Conservation (phyloP, 2,113 vertebrate genomes). For the Thamnaconus septentrionalis region DNA sequence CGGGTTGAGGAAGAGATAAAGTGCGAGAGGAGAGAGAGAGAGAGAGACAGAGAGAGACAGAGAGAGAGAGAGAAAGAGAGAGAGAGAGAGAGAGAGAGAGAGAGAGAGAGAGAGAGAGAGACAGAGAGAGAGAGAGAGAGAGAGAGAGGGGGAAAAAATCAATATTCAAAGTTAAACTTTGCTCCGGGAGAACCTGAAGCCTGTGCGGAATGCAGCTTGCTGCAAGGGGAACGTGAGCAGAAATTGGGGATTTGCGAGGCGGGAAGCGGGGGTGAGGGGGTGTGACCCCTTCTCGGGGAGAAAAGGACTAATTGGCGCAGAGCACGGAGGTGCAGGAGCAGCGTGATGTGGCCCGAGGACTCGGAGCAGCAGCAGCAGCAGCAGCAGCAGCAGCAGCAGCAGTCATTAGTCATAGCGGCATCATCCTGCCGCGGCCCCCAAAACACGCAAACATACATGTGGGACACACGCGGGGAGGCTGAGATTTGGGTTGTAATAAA, state of each 20-base stretch:
- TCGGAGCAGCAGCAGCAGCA: conserved; percentile 45
- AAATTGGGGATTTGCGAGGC: conserved; percentile 35
- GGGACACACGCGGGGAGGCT: conserved; percentile 14
- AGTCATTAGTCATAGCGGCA: conserved; percentile 62
- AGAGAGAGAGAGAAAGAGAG: no score
- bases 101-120: no score
- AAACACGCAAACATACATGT: conserved; percentile 36
- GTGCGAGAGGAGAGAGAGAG: conserved; percentile 12
- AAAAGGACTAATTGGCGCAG: conserved; percentile 66
- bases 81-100: no score
- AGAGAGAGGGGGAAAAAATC: conserved; percentile 36
- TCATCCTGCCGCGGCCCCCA: conserved; percentile 15
- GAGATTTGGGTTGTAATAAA: conserved; percentile 36
- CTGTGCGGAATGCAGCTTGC: conserved; percentile 33
- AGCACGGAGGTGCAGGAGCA: conserved; percentile 38
- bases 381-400: conserved; percentile 57
- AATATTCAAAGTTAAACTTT: conserved; percentile 40
- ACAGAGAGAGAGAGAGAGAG: not conserved
- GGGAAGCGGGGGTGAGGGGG: conserved; percentile 1
- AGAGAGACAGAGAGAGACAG: no score
- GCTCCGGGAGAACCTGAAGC: conserved; percentile 34
- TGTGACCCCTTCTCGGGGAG: conserved; percentile 54
- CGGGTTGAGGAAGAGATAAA: conserved; percentile 46
- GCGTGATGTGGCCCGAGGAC: conserved; percentile 48
- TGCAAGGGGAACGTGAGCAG: conserved; percentile 36